Evolutionary conservation across 2,888 invertebrate species (phyloP).

Genomic region (Morinoia aosen): DNA sequence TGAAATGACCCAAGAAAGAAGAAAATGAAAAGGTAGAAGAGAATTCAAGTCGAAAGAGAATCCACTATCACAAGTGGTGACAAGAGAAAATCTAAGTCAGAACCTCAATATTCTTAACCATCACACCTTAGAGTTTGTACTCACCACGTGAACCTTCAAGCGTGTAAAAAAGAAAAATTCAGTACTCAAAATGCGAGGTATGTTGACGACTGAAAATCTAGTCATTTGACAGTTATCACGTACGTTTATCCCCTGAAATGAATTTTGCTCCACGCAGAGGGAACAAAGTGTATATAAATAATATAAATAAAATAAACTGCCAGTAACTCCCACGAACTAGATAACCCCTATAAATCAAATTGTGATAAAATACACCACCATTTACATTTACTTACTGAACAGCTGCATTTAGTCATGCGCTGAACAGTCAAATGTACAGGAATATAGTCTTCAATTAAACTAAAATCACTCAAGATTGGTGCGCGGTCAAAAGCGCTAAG

Average conservation of each 20-base stretch:
- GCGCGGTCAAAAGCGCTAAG: too few relatives aligned
- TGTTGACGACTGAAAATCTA: too few relatives aligned
- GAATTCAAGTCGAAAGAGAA: not conserved
- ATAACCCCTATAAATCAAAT: not conserved
- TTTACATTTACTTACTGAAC: too few relatives aligned
- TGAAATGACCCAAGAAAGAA: not conserved
- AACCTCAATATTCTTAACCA: not conserved
- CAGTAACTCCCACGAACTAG: not conserved
- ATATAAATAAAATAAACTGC: not conserved
- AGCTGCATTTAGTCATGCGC: too few relatives aligned
- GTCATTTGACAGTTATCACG: too few relatives aligned
- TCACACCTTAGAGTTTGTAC: not conserved
- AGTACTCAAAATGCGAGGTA: not conserved
- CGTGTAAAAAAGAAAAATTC: constrained; percentile 27
- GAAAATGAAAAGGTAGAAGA: not conserved
- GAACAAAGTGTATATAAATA: not conserved
- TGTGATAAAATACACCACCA: too few relatives aligned
- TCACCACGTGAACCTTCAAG: constrained; percentile 54
- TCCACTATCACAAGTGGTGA: not conserved
- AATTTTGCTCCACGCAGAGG: too few relatives aligned
- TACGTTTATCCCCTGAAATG: too few relatives aligned
- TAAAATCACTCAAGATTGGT: too few relatives aligned
- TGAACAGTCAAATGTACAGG: too few relatives aligned
- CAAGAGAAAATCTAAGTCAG: not conserved
- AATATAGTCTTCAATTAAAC: too few relatives aligned